Evolutionary conservation across 2,797 vertebrate genomes (phyloP), one percentile per base, ranked within the genome.

Genomic region (Arremon brunneinucha): DNA sequence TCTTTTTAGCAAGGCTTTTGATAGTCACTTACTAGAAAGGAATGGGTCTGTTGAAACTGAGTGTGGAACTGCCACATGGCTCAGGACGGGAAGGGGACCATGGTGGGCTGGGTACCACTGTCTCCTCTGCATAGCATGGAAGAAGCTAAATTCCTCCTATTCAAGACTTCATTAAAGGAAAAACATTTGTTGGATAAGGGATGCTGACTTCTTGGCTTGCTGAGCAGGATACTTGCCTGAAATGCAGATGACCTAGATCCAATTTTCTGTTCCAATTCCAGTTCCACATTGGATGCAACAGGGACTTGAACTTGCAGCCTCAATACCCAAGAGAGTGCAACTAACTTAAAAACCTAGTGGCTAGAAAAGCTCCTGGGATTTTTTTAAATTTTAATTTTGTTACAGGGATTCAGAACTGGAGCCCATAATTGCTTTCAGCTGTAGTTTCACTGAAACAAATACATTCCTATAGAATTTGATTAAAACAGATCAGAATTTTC

Each of bases 371-470:
- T 94, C 72, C 35, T 0, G 1, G 62, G 87, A 86, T 81, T 64
- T 91, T 91, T 93, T 92, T 89, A 80, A 84, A 84, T 87, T 92
- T 91, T 85, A 87, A 72, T 91, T 94, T 95, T 94, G 50, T 94
- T 86, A 93, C 43, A 86, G 62, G 14, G 76, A 69, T 80, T 88
- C 50, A 69, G 89, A 91, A 91, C 41, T 83, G 52, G 49, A 91
- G 53, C 14, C 57, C 26, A 44, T 90, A 94, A 93, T 90, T 94
- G 59, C 87, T 90, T 91, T 95, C 94, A 94, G 94, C 94, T 96
- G 89, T 95, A 94, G 76, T 78, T 94, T 86, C 94, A 93, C 39
- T 94, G 89, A 90, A 93, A 94, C 26, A 95, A 93, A 88, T 78
- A 78, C 11, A 86, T 93, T 94, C 18, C 55, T 59, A 83, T 47